Evolutionary conservation across 2,888 invertebrate genomes (phyloP).

Genomic region (Lamellibrachia columna): DNA sequence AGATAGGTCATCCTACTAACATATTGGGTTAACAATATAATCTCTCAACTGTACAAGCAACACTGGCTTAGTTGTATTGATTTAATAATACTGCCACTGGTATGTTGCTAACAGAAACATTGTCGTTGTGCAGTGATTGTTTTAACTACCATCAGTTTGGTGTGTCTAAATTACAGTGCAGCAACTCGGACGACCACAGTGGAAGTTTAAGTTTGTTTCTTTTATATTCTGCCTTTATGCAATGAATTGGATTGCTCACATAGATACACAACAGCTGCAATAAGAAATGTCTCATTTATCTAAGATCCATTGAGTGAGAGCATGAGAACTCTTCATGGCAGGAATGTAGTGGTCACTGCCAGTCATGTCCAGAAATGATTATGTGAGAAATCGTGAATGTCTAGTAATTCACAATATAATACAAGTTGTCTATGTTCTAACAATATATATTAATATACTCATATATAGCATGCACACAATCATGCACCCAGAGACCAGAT

Average conservation of each 20-base stretch:
- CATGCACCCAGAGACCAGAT: not conserved
- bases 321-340: no score
- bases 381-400: not conserved
- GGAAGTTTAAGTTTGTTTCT: not conserved
- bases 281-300: no score
- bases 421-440: not conserved
- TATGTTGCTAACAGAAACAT: not conserved
- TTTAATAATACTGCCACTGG: not conserved
- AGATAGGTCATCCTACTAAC: not conserved
- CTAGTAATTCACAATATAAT: not conserved
- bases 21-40: not conserved
- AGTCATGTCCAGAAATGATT: not conserved
- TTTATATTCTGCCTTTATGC: not conserved
- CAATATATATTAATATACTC: not conserved
- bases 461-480: not conserved
- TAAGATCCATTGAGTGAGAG: no score
- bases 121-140: not conserved
- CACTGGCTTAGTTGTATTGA: not conserved
- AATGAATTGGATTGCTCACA: not conserved
- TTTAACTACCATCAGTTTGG: not conserved
- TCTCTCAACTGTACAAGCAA: not conserved
- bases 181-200: not conserved
- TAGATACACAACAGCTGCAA: no score
- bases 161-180: not conserved
- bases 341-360: no score